A percentile compares a stretch with the other conserved stretches of the same genome.
These are phyloP conservation scores for Tragopan temminckii DNA, from an alignment of 2,797 vertebrate genomes.

Conservation along the genomic window DNA sequence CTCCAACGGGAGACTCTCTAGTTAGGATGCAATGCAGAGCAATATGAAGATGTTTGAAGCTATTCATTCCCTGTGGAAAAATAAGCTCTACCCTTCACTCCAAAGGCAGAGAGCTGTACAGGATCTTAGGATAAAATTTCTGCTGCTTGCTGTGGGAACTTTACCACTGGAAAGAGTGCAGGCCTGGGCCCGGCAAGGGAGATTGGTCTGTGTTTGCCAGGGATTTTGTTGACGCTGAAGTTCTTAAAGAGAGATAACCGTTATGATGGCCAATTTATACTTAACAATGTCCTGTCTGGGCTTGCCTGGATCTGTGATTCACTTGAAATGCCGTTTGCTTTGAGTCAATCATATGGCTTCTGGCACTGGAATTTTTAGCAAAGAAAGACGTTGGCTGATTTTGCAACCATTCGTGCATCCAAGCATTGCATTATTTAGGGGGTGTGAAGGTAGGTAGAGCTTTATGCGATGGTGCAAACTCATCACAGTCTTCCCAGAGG, in stretches of 20 bases:
- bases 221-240: conserved; percentile 53
- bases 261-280: conserved; percentile 65
- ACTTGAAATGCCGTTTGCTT: conserved; percentile 40
- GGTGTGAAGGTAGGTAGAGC: background rate
- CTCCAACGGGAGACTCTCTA: background rate
- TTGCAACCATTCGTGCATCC: background rate
- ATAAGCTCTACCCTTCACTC: background rate
- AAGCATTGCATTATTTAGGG: background rate
- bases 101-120: background rate
- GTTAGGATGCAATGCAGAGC: background rate
- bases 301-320: conserved; percentile 37
- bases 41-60: background rate
- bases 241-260: conserved; percentile 76
- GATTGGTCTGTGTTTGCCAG: conserved; percentile 22
- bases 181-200: background rate
- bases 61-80: background rate
- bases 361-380: conserved; percentile 30
- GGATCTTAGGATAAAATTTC: background rate
- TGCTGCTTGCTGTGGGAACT: background rate
- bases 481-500: background rate
- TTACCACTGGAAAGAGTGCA: background rate
- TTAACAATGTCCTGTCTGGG: conserved; percentile 54
- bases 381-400: background rate
- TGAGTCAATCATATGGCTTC: background rate
- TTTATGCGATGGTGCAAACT: background rate